Percentiles rank a stretch among this genome's conserved stretches.
Conservation (phyloP, 2,888 invertebrate genomes). For the Orchestes rusci region DNA sequence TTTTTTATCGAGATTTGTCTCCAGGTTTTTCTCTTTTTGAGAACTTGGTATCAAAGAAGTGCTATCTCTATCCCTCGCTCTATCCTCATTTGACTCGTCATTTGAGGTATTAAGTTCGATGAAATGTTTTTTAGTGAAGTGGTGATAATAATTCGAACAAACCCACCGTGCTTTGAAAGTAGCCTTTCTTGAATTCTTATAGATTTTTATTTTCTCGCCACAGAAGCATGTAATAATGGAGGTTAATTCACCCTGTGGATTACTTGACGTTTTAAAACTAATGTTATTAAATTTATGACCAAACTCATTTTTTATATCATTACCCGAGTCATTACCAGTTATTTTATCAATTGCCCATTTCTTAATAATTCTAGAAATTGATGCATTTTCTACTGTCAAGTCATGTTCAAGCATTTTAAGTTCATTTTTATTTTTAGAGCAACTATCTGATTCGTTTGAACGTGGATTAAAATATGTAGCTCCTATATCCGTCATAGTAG, state of each 20-base stretch:
- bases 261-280: conserved; percentile 1
- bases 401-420: conserved; percentile 5
- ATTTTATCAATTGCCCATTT: conserved; percentile 4
- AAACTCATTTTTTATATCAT: background rate
- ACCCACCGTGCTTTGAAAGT: background rate
- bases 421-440: conserved; percentile 2
- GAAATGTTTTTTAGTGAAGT: too few species aligned
- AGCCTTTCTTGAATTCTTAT: conserved; percentile 1
- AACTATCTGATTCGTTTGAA: conserved; percentile 1
- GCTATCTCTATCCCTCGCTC: too few species aligned
- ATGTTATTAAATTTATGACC: conserved; percentile 1
- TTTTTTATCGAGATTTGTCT: too few species aligned
- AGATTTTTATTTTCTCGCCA: conserved; percentile 5
- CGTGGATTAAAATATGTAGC: background rate
- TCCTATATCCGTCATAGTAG: background rate
- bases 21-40: too few species aligned
- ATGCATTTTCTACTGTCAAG: conserved; percentile 4
- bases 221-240: conserved; percentile 1
- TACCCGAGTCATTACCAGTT: background rate
- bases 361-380: conserved; percentile 3
- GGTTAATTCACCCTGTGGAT: conserved; percentile 1
- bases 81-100: too few species aligned
- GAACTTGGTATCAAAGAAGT: too few species aligned
- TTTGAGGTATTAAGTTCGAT: too few species aligned
- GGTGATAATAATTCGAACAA: conserved; percentile 4